A percentile compares a stretch with the other conserved stretches of the same genome.
Conservation (phyloP, 2,888 invertebrate genomes). For the Falcaria lacertinaria region DNA sequence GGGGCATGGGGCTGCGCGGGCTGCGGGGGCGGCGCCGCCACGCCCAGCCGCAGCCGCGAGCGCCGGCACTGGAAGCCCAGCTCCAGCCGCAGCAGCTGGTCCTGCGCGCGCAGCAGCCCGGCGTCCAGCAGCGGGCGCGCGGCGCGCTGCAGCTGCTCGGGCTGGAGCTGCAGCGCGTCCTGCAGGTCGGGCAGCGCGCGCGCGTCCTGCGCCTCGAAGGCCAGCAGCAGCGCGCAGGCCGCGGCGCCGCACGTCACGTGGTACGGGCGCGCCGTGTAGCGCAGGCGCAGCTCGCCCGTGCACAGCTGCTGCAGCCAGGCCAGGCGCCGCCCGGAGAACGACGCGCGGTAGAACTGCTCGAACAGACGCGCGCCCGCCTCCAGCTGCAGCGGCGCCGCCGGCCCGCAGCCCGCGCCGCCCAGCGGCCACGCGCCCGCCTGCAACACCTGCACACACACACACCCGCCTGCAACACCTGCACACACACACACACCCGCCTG, state of each 20-base stretch:
- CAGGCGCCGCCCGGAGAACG: conserved; percentile 91
- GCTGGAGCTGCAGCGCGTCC: conserved; percentile 84
- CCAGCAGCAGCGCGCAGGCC: conserved; percentile 58
- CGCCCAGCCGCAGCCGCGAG: conserved; percentile 60
- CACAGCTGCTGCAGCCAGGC: conserved; percentile 98
- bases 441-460: conserved; percentile 91
- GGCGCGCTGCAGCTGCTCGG: conserved; percentile 91
- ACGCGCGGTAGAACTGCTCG: conserved; percentile 91
- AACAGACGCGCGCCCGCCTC: conserved; percentile 95
- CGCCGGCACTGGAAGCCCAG: conserved; percentile 92
- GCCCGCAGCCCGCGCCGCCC: conserved; percentile 85
- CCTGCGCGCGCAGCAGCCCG: conserved; percentile 83
- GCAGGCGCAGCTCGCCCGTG: conserved; percentile 82
- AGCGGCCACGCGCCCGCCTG: conserved; percentile 91
- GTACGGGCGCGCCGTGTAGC: conserved; percentile 90
- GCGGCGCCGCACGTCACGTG: conserved; percentile 89
- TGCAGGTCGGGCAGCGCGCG: conserved; percentile 69
- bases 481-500: background rate
- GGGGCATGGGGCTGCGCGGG: conserved; percentile 89
- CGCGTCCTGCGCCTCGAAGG: conserved; percentile 50
- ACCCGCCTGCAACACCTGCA: conserved; percentile 90
- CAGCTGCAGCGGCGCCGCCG: conserved; percentile 93
- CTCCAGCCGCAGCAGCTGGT: conserved; percentile 28
- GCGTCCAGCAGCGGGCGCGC: conserved; percentile 92
- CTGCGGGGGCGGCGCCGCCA: conserved; percentile 55